Conservation (phyloP, 1,140 invertebrate species). For the Melipona quadrifasciata region DNA sequence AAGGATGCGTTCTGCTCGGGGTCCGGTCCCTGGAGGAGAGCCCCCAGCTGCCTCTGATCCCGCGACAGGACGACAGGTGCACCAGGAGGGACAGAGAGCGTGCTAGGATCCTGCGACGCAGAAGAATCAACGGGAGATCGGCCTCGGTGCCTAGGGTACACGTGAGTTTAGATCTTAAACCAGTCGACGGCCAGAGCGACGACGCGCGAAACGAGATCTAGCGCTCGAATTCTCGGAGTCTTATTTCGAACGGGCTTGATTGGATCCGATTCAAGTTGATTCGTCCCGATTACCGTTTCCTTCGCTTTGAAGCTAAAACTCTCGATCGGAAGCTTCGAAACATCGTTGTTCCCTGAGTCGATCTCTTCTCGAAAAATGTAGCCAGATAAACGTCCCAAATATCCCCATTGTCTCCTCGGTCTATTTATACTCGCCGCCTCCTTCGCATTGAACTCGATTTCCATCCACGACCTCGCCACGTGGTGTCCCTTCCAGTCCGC, state of each 20-base stretch:
- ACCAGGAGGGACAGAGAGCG: constrained; percentile 78
- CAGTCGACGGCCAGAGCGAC: background rate
- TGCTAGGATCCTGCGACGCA: constrained; percentile 74
- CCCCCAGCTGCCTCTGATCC: constrained; percentile 38
- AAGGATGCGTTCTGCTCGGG: constrained; percentile 74
- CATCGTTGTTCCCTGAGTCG: too few species aligned
- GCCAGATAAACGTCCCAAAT: background rate
- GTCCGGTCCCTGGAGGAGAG: constrained; percentile 73
- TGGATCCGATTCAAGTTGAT: background rate
- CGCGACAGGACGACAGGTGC: constrained; percentile 72
- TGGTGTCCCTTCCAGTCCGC: background rate
- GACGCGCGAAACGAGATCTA: background rate
- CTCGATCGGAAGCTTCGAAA: background rate
- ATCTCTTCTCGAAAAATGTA: background rate
- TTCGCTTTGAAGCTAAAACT: background rate
- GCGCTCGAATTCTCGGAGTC: background rate
- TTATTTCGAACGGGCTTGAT: too few species aligned
- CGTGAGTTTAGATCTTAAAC: constrained; percentile 71
- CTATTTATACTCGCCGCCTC: constrained; percentile 2
- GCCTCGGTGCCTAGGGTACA: constrained; percentile 77
- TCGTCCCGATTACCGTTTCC: background rate
- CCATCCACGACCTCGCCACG: background rate
- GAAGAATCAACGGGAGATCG: constrained; percentile 76
- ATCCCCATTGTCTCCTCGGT: background rate
- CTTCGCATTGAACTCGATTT: constrained; percentile 22